phyloP scores from a whole-genome alignment of 2,888 invertebrate species.

The Kryphioiulus occultus region DNA sequence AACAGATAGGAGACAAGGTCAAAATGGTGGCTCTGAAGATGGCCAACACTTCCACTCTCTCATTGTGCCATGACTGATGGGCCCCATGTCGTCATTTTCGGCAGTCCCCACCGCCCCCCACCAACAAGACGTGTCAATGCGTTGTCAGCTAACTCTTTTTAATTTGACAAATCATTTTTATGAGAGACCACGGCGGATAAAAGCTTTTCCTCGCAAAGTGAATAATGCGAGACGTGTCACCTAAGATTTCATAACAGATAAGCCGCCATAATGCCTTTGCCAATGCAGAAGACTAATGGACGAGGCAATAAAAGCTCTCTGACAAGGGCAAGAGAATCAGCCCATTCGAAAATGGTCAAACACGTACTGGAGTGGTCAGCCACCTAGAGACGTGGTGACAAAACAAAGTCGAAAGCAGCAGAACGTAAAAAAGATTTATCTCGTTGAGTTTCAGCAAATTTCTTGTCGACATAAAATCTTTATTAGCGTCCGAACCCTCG shows the following conservation, averaged over 20 bases:
- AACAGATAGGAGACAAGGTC: neutral
- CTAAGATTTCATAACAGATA: constrained; percentile 35
- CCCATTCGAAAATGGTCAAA: neutral
- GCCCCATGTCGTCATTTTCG: constrained; percentile 2
- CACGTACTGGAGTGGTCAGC: neutral
- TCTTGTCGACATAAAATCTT: neutral
- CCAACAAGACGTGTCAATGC: constrained; percentile 3
- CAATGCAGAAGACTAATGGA: neutral
- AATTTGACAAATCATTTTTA: constrained; percentile 46
- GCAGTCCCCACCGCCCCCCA: neutral
- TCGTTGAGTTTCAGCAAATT: neutral
- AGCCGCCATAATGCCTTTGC: neutral
- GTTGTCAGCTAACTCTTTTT: constrained; percentile 44
- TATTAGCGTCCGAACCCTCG: neutral
- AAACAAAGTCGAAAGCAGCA: neutral
- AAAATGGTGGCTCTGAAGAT: neutral
- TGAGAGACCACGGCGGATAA: constrained; percentile 33
- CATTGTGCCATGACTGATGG: neutral
- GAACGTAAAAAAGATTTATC: neutral
- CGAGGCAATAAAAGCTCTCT: neutral
- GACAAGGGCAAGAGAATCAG: neutral
- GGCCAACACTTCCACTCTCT: neutral
- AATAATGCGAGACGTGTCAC: neutral
- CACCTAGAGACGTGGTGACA: neutral
- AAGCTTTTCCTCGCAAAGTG: neutral